A percentile compares a stretch with the other conserved stretches of the same genome.
Evolutionary conservation across 2,113 vertebrate species (phyloP).

Genomic region (Leuciscus idus): DNA sequence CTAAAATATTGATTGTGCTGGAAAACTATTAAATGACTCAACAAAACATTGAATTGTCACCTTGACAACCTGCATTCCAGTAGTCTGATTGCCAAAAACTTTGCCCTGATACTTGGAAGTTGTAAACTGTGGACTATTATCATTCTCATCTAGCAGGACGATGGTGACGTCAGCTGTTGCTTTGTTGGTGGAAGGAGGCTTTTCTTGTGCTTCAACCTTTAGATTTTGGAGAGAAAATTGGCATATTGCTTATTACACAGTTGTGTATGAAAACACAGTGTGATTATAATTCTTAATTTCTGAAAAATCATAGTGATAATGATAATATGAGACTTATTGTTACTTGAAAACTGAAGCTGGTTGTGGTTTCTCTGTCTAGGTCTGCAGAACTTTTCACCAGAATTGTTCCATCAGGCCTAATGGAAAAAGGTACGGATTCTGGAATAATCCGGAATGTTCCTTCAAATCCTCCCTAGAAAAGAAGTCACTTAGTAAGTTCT

Average conservation of each 20-base stretch:
- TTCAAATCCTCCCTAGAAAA: conserved; percentile 77
- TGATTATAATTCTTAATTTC: background rate
- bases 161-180: conserved; percentile 60
- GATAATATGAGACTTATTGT: background rate
- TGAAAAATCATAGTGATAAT: background rate
- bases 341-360: conserved; percentile 55
- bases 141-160: conserved; percentile 77
- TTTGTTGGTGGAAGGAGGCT: background rate
- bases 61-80: conserved; percentile 74
- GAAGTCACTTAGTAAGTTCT: background rate
- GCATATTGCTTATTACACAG: background rate
- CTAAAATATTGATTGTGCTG: background rate
- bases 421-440: conserved; percentile 72
- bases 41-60: conserved; percentile 59
- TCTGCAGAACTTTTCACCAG: conserved; percentile 67
- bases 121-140: conserved; percentile 77
- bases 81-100: conserved; percentile 73
- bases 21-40: conserved; percentile 20
- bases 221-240: conserved; percentile 1
- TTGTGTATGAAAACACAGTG: background rate
- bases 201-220: conserved; percentile 76
- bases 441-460: conserved; percentile 70
- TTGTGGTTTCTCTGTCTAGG: conserved; percentile 74
- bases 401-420: conserved; percentile 68
- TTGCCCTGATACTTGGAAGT: conserved; percentile 61